Conservation (phyloP, 2,113 vertebrate genomes). For the Jaculus jaculus region DNA sequence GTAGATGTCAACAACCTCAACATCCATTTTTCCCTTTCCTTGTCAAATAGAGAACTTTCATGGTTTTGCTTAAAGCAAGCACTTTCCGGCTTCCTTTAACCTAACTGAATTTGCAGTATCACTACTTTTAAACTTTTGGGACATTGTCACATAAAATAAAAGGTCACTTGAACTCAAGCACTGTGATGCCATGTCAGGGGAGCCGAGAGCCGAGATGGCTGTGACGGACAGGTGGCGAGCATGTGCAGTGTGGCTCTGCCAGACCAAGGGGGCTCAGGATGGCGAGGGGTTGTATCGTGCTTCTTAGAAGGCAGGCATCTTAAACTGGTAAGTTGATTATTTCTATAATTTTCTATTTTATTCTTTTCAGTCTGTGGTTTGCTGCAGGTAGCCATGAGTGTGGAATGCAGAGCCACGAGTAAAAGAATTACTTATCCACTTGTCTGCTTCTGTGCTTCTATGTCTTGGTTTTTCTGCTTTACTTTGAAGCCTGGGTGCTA, state of each 20-base stretch:
- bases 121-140: background rate
- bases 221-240: background rate
- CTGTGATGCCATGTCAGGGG: background rate
- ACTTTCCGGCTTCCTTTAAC: background rate
- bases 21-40: background rate
- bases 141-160: background rate
- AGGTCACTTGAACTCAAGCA: background rate
- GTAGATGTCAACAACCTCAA: too few species aligned
- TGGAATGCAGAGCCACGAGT: background rate
- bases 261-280: too few species aligned
- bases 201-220: background rate
- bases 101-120: background rate
- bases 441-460: too few species aligned
- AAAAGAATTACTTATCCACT: background rate
- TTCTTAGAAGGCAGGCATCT: background rate
- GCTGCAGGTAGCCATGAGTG: background rate
- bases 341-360: background rate
- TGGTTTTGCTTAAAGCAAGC: background rate
- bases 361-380: background rate
- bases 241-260: too few species aligned
- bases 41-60: too few species aligned
- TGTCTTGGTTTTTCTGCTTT: background rate
- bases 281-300: background rate
- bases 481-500: background rate
- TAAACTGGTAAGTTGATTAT: too few species aligned